phyloP scores from a whole-genome alignment of 2,888 invertebrate species.

The Leptura quadrifasciata region DNA sequence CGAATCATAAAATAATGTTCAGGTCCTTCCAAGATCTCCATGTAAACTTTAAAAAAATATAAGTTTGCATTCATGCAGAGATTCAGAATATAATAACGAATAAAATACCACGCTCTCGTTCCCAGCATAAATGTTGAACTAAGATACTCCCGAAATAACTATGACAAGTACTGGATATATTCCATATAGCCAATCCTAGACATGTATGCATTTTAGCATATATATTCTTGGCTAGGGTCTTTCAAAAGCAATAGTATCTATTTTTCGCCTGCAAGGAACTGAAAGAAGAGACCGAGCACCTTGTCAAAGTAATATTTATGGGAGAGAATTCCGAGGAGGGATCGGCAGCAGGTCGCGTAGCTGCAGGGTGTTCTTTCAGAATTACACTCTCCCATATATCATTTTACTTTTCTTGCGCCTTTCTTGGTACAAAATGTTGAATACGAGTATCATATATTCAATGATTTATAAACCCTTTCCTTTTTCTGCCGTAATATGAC shows the following conservation, averaged over 20 bases:
- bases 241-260: constrained; percentile 53
- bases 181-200: constrained; percentile 1
- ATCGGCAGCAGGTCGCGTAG: constrained; percentile 50
- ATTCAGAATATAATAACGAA: neutral
- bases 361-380: constrained; percentile 46
- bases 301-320: constrained; percentile 59
- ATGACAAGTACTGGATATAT: neutral
- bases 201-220: constrained; percentile 19
- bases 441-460: constrained; percentile 43
- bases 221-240: constrained; percentile 2
- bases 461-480: constrained; percentile 49
- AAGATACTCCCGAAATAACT: neutral
- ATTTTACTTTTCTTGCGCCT: constrained; percentile 50
- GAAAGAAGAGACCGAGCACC: constrained; percentile 52
- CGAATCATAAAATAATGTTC: too few species aligned
- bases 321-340: constrained; percentile 31
- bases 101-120: neutral
- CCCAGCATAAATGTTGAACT: neutral
- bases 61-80: neutral
- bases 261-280: constrained; percentile 55
- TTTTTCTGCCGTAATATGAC: constrained; percentile 34
- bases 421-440: constrained; percentile 49
- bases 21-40: too few species aligned
- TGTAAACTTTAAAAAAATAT: too few species aligned
- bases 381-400: constrained; percentile 56